Evolutionary conservation across 1,140 invertebrate genomes (phyloP), one percentile per base, ranked within the genome.

Genomic region (Piezodorus guildinii): DNA sequence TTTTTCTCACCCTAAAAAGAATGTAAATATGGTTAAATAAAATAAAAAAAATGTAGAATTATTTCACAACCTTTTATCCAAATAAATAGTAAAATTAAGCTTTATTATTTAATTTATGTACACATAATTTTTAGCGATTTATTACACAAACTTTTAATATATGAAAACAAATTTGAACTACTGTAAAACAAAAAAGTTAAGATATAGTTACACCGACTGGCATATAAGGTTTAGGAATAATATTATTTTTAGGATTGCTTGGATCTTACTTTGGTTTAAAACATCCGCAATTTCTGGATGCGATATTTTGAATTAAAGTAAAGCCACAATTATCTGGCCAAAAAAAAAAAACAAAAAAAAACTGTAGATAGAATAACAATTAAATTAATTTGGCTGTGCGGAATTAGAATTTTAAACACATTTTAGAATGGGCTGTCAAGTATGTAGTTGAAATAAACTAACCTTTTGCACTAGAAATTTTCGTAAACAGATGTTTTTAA

Each of bases 351-450:
- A n/a, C n/a, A n/a, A n/a, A n/a, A n/a, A n/a, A n/a, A n/a, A 16
- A 60, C 10, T 15, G 58, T 60, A 60, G 58, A n/a, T 17, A 49
- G 46, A 49, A 34, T 34, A 60, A 58, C 17, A 34, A 21, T 58
- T 58, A 58, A 27, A 60, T 34, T 34, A 60, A 30, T 60, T 60
- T 60, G 58, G 58, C 58, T 60, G 58, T 60, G 58, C 58, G 58
- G 58, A 60, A 19, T 60, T 60, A 60, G 58, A 34, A 6, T 34
- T 34, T 34, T 34, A 34, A 21, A 39, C 23, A 60, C 27, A 60
- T 30, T 39, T 60, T 39, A 34, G 58, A 60, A 16, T 39, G 14
- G 58, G 43, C 39, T 39, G 15, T 58, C 16, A 39, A 39, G 34
- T 39, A 39, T 39, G 34, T 39, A 39, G 34, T 39, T 1, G 12